Evolutionary conservation across 2,888 invertebrate species (phyloP), one percentile per base, ranked within the genome.

Genomic region (Hypomecis punctinalis): DNA sequence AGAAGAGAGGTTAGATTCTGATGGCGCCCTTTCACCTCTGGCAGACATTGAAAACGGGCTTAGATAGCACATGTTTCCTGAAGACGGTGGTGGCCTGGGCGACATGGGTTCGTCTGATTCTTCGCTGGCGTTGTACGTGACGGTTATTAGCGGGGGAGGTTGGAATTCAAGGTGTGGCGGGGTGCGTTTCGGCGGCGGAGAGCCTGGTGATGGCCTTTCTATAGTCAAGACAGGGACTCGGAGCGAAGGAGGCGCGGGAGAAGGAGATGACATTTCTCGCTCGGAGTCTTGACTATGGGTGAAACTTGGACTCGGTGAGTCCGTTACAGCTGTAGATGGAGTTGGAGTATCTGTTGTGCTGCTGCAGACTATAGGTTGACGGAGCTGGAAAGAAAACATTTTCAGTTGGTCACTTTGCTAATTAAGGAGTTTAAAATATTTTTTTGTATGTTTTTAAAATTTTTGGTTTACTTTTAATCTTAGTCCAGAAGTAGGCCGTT

Each of bases 1-100:
- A 7, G 97, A 97, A 69, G 97, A 97, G 46, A 97, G 90, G 84
- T 97, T 97, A 2, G 97, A 97, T 88, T 97, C 97, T 0, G 97
- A 97, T 10, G 96, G 96, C 1, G 96, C 96, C 72, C 97, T 94
- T 77, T 96, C 96, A 10, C 95, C 95, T 70, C 96, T 90, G 0
- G 94, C 94, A 49, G 95, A 95, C 94, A 96, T 96, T 0, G 96
- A 95, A 82, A 97, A 97, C 0, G 97, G 97, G 82, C 96, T 96
- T 11, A 97, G 85, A 79, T 96, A 97, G 74, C 95, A 95, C 95
- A 96, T 96, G 40, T 93, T 93, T 35, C 88, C 88, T 5, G 91
- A 92, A 8, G 91, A 94, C 37, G 90, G 92, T 33, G 93, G 94
- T 0, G 93, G 93, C 49, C 95, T 93, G 2, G 96, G 95, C 9